Conservation (phyloP, 1,140 invertebrate genomes). For the Drosophila eugracilis region DNA sequence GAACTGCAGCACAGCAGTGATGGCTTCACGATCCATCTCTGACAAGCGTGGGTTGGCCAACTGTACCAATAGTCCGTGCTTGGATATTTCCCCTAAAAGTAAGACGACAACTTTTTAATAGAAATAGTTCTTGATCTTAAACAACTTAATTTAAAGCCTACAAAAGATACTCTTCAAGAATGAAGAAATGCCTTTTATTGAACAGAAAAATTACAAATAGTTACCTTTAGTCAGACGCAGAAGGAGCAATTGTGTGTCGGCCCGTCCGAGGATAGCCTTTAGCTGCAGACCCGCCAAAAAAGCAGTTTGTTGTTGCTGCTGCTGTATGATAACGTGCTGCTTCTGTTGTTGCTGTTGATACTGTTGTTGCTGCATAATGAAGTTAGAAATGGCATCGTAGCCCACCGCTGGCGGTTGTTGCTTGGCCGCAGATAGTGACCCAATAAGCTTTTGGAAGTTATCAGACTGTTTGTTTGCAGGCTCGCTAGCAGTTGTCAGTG, state of each 20-base stretch:
- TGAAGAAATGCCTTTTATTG: too few species aligned
- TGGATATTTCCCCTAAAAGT: slow-evolving; percentile 74
- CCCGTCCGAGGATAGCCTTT: slow-evolving; percentile 73
- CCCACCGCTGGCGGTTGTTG: slow-evolving; percentile 31
- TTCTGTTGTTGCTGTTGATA: slow-evolving; percentile 78
- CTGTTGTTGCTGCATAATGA: slow-evolving; percentile 76
- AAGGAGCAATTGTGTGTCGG: slow-evolving; percentile 73
- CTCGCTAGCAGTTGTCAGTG: slow-evolving; percentile 32
- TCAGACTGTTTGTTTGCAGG: slow-evolving; percentile 52
- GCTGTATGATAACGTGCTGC: slow-evolving; percentile 70
- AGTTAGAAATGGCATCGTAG: slow-evolving; percentile 73
- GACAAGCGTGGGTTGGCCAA: slow-evolving; percentile 75
- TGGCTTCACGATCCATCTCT: slow-evolving; percentile 76
- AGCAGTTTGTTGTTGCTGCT: slow-evolving; percentile 80
- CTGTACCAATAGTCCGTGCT: slow-evolving; percentile 76
- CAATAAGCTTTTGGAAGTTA: slow-evolving; percentile 77
- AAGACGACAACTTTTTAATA: too few species aligned
- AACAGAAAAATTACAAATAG: too few species aligned
- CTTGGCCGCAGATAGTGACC: slow-evolving; percentile 56
- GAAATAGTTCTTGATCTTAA: too few species aligned
- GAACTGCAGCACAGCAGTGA: slow-evolving; percentile 79
- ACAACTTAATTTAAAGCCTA: too few species aligned
- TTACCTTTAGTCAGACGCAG: slow-evolving; percentile 78
- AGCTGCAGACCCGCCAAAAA: slow-evolving; percentile 75
- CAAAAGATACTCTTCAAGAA: too few species aligned